Evolutionary conservation across 1,140 invertebrate species (phyloP).

Genomic region (Penaeus vannamei): DNA sequence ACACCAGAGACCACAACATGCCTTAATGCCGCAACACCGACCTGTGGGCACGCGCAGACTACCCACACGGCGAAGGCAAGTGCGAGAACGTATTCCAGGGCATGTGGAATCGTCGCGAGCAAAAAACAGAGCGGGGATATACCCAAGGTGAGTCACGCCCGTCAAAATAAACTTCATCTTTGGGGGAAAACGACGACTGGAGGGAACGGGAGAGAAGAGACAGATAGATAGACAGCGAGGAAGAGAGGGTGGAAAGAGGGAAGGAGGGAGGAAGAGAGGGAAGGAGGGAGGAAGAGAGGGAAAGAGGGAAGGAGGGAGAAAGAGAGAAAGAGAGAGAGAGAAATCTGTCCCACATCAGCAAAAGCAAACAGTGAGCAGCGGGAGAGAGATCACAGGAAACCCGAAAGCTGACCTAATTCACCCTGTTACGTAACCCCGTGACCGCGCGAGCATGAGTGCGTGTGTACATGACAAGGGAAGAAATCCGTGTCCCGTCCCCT

Average conservation of each 20-base stretch:
- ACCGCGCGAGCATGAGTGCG: conserved; percentile 21
- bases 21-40: too few species aligned
- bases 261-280: neutral
- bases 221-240: neutral
- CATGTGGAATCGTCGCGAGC: too few species aligned
- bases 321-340: neutral
- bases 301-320: neutral
- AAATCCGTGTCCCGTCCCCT: too few species aligned
- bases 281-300: neutral
- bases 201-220: neutral
- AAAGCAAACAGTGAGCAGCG: too few species aligned
- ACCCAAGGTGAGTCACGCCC: neutral
- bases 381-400: too few species aligned
- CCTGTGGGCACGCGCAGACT: too few species aligned
- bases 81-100: too few species aligned
- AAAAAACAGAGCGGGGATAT: neutral
- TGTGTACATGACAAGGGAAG: neutral
- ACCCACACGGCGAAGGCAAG: too few species aligned
- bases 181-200: neutral
- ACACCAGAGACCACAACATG: too few species aligned
- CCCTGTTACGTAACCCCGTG: neutral
- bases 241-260: neutral
- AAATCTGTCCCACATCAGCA: too few species aligned
- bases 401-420: too few species aligned
- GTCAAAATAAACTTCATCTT: too few species aligned